Base-by-base conservation (phyloP, 2,113 vertebrate genomes). In the Thamnophis sirtalis region DNA sequence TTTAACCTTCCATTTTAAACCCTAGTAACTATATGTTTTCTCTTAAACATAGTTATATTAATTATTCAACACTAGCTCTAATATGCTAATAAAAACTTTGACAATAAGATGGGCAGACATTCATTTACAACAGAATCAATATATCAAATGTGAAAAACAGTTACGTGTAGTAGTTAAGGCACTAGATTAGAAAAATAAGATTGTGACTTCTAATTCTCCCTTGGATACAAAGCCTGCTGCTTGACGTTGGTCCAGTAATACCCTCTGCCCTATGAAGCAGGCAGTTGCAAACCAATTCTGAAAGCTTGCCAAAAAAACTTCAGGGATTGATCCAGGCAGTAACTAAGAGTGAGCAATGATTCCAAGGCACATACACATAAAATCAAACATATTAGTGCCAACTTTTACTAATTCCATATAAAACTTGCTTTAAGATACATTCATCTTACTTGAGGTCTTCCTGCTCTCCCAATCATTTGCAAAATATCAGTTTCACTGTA, bases 381-480 rank as follows among this genome's bases (percentile, higher is more conserved):
- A 80, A 80, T 38, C 3, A 43, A 43, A 43, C 17, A 43, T 43
- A 80, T 80, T 21, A 43, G 17, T 22, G 11, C 26, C 17, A 90
- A 7, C 22, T 95, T 91, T 85, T 90, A 92, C 22, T 91, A 24
- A 89, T 54, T 87, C 1, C 2, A 54, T n/a, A 4, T 95, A 91
- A 94, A 13, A 96, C 38, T 80, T 91, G 84, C 26, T 89, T 51
- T 95, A 92, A 87, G 92, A 93, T 28, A 0, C 95, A 89, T 91
- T 91, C 80, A 48, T 94, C 95, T 95, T 97, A 99, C 99, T 96
- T 99, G 99, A 94, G 99, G 99, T 92, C 99, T 98, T 93, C 99
- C 99, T 92, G 99, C 99, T 97, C 99, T 98, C 73, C 99, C 99
- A 94, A 99, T 99, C 99, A 99, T 99, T 97, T 99, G 99, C 92